These are phyloP conservation scores for Ataeniobius toweri DNA, from an alignment of 2,797 vertebrate genomes.

Conservation along the genomic window DNA sequence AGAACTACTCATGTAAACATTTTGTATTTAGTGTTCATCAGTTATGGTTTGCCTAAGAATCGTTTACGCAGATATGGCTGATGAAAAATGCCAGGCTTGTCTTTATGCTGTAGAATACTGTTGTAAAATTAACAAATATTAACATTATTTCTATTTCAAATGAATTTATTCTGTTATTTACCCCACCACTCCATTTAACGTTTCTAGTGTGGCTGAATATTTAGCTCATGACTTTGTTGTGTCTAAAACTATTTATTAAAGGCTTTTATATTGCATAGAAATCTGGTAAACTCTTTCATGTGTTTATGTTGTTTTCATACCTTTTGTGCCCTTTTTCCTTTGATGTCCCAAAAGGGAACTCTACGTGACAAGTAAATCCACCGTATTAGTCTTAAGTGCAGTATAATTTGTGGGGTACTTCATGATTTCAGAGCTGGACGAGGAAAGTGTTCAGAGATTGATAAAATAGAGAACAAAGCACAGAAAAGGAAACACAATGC, in stretches of 20 bases:
- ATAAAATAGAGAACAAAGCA: conserved; percentile 58
- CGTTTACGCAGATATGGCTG: neutral
- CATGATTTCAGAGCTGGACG: conserved; percentile 32
- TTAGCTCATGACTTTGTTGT: neutral
- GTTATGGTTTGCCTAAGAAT: neutral
- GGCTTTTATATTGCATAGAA: neutral
- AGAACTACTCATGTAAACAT: neutral
- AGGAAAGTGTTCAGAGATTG: conserved; percentile 31
- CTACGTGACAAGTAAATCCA: conserved; percentile 58
- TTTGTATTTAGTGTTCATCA: no score
- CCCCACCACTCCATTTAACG: neutral
- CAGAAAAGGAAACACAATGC: conserved; percentile 37
- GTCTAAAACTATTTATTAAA: neutral
- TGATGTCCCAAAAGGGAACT: conserved; percentile 49
- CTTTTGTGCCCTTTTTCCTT: conserved; percentile 20
- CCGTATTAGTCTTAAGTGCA: conserved; percentile 58
- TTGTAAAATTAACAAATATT: neutral
- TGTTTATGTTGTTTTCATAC: conserved; percentile 2
- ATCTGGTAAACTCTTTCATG: conserved; percentile 9
- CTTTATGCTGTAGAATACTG: neutral
- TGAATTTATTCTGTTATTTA: neutral
- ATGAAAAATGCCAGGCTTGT: neutral
- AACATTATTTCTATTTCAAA: neutral
- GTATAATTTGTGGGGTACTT: conserved; percentile 49
- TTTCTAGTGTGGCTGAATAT: neutral